These are phyloP conservation scores for Axea sp. DNA, from an alignment of 2,888 invertebrate species.

Conservation along the genomic window DNA sequence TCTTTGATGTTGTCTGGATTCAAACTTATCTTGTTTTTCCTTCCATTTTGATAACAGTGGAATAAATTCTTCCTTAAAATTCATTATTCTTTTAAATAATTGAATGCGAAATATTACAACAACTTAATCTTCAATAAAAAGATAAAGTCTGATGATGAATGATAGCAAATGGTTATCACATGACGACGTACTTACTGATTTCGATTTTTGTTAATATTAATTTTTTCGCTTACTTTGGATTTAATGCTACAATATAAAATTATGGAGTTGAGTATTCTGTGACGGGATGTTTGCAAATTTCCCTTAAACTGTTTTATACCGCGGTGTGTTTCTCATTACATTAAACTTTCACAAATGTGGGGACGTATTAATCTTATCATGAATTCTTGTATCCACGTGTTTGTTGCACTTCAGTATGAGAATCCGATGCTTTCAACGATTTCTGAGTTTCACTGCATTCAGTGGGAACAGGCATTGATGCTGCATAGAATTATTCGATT, in stretches of 20 bases:
- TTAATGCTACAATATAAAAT: too few relatives aligned
- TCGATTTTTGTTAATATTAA: too few relatives aligned
- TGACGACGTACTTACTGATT: neutral
- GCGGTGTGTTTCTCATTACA: constrained; percentile 1
- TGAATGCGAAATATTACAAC: neutral
- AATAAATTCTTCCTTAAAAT: constrained; percentile 3
- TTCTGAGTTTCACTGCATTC: too few relatives aligned
- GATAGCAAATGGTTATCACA: constrained; percentile 5
- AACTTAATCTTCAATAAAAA: constrained; percentile 1
- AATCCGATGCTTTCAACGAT: neutral
- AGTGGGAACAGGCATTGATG: too few relatives aligned
- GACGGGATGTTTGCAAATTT: neutral
- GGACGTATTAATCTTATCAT: constrained; percentile 25
- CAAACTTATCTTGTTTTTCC: neutral
- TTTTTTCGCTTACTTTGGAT: too few relatives aligned
- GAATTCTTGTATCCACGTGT: neutral
- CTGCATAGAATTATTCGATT: too few relatives aligned
- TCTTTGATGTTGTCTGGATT: neutral
- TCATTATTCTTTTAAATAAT: constrained; percentile 1
- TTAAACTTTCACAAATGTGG: constrained; percentile 15
- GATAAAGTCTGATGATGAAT: neutral
- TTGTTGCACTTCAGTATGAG: neutral
- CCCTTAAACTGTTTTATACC: constrained; percentile 13
- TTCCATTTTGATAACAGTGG: constrained; percentile 5
- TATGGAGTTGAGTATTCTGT: too few relatives aligned